Percentiles rank a stretch among this genome's conserved stretches.
Evolutionary conservation across 2,888 invertebrate genomes (phyloP).

Genomic region (Crioceris asparagi): DNA sequence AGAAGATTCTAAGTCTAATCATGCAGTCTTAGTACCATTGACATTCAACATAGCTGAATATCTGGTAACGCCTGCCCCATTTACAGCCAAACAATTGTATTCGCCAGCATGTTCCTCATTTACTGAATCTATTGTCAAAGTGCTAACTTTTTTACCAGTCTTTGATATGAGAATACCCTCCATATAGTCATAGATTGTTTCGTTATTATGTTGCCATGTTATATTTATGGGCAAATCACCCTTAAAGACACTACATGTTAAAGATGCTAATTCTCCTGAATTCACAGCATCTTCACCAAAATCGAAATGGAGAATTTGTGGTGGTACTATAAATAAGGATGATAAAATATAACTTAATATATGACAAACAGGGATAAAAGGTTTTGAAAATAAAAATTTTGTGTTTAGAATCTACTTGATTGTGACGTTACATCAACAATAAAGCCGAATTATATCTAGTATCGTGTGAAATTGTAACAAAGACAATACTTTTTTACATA

Average conservation of each 20-base stretch:
- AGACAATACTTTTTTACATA: no score
- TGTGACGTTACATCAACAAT: no score
- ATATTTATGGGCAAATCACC: constrained; percentile 59
- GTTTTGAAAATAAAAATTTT: no score
- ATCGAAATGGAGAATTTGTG: constrained; percentile 32
- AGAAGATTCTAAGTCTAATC: no score
- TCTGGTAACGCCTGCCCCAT: constrained; percentile 43
- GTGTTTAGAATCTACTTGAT: no score
- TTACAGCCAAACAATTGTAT: constrained; percentile 63
- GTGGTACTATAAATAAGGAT: constrained; percentile 7
- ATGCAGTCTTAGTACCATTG: no score
- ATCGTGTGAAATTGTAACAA: no score
- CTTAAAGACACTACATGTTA: constrained; percentile 58
- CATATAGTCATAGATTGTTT: constrained; percentile 14
- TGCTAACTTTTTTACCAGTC: constrained; percentile 45
- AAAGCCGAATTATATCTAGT: no score
- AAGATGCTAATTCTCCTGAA: constrained; percentile 59
- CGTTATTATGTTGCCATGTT: constrained; percentile 40
- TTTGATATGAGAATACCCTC: constrained; percentile 39
- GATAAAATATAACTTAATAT: background rate
- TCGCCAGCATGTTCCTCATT: constrained; percentile 61
- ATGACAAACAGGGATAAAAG: no score
- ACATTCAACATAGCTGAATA: constrained; percentile 44
- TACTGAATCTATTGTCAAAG: constrained; percentile 56
- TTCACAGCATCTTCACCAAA: constrained; percentile 46